These are phyloP conservation scores for Ascidia mentula DNA, from an alignment of 23 tunicate genomes.

Conservation along the genomic window DNA sequence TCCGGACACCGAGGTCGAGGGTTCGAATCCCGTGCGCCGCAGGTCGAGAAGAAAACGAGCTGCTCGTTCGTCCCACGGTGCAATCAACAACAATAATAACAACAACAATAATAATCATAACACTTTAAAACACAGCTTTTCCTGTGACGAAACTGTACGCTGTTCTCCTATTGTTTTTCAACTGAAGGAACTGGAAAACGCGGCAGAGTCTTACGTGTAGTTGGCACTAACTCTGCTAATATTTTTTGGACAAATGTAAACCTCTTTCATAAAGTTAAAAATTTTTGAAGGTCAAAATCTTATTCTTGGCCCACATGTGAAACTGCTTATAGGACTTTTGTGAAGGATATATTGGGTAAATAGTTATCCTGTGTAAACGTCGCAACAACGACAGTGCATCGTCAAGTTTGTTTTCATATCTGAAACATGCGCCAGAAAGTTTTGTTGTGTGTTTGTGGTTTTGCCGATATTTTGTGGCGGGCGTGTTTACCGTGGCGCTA, in stretches of 20 bases:
- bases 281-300: too few relatives aligned
- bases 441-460: too few relatives aligned
- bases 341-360: too few relatives aligned
- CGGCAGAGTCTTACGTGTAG: slow-evolving; percentile 14
- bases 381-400: too few relatives aligned
- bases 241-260: background rate
- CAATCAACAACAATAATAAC: background rate
- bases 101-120: background rate
- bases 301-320: too few relatives aligned
- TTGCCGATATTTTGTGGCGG: too few relatives aligned
- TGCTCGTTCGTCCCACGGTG: background rate
- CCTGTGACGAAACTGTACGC: background rate
- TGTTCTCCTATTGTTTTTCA: background rate
- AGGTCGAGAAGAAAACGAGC: slow-evolving; percentile 1
- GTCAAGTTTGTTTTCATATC: too few relatives aligned
- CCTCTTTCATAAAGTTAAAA: too few relatives aligned
- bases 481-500: too few relatives aligned
- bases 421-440: too few relatives aligned
- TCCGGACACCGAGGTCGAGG: background rate
- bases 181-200: slow-evolving; percentile 5
- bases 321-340: too few relatives aligned
- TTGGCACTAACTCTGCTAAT: background rate
- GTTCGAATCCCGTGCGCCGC: background rate
- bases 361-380: too few relatives aligned
- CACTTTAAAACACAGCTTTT: background rate